These are phyloP conservation scores for Vireo altiloquus DNA, from an alignment of 2,113 vertebrate species.

Conservation along the genomic window DNA sequence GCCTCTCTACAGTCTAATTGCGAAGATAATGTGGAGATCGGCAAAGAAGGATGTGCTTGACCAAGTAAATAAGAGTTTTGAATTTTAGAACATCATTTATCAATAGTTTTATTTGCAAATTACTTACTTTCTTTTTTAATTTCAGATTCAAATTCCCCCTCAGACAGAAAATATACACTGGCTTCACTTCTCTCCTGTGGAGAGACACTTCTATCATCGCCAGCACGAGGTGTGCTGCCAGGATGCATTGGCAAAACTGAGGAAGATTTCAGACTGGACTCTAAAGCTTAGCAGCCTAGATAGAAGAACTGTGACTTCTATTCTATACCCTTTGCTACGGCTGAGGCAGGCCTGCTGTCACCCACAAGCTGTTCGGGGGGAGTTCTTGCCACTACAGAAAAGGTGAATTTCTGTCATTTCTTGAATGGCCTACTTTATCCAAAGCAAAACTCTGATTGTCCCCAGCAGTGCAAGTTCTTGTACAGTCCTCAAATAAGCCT, in stretches of 20 bases:
- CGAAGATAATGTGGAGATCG: conserved; percentile 91
- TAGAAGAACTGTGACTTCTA: conserved; percentile 90
- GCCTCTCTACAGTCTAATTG: conserved; percentile 86
- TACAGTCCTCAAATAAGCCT: neutral
- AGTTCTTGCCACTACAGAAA: conserved; percentile 97
- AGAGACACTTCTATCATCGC: conserved; percentile 97
- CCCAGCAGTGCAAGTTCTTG: neutral
- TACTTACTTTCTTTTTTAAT: neutral
- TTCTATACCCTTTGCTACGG: conserved; percentile 89
- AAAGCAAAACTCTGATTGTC: neutral
- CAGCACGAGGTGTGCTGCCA: conserved; percentile 98
- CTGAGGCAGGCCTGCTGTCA: conserved; percentile 98
- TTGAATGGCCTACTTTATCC: neutral
- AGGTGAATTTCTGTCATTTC: conserved; percentile 75
- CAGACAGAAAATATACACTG: conserved; percentile 96
- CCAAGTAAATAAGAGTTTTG: conserved; percentile 78
- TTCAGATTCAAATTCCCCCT: conserved; percentile 94
- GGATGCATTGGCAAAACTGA: conserved; percentile 90
- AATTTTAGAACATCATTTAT: neutral
- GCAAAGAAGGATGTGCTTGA: conserved; percentile 98
- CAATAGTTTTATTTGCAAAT: neutral
- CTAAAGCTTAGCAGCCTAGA: conserved; percentile 93
- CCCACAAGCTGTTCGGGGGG: conserved; percentile 95
- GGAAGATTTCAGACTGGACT: conserved; percentile 96
- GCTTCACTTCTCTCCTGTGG: conserved; percentile 95